Conservation (phyloP, 2,888 invertebrate genomes). For the Pyralis farinalis region DNA sequence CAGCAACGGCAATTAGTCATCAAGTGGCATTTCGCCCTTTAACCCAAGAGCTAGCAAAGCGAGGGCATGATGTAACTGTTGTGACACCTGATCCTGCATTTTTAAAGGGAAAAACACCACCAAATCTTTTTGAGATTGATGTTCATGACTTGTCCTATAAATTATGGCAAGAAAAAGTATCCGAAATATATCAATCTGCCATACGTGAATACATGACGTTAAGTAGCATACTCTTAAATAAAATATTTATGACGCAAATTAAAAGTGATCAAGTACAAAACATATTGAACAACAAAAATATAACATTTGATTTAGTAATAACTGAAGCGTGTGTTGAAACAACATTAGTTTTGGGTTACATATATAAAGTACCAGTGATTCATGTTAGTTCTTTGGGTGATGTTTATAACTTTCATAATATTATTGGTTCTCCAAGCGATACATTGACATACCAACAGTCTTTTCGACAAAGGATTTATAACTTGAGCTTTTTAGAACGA, state of each 20-base stretch:
- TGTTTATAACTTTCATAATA: conserved; percentile 12
- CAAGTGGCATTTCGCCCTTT: conserved; percentile 40
- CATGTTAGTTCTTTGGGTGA: conserved; percentile 35
- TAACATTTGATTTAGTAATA: conserved; percentile 36
- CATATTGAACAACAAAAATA: conserved; percentile 23
- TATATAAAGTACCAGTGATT: conserved; percentile 36
- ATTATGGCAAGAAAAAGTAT: conserved; percentile 19
- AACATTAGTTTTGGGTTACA: conserved; percentile 23
- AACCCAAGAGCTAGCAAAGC: conserved; percentile 35
- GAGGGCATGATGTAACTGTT: conserved; percentile 48
- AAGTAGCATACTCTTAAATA: background rate
- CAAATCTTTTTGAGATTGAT: conserved; percentile 45
- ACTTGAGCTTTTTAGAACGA: conserved; percentile 32
- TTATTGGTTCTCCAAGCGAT: conserved; percentile 27
- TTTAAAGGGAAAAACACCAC: conserved; percentile 18
- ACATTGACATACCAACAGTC: conserved; percentile 22
- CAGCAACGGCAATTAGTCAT: conserved; percentile 47
- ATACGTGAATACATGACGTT: too few relatives aligned
- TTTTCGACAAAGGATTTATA: conserved; percentile 21
- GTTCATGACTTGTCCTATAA: conserved; percentile 37
- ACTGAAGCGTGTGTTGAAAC: conserved; percentile 32
- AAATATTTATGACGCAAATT: conserved; percentile 19
- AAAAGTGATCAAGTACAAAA: conserved; percentile 21
- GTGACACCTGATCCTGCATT: conserved; percentile 40
- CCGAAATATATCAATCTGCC: background rate